Evolutionary conservation across 2,888 invertebrate genomes (phyloP).

Genomic region (Oxytorus armatus): DNA sequence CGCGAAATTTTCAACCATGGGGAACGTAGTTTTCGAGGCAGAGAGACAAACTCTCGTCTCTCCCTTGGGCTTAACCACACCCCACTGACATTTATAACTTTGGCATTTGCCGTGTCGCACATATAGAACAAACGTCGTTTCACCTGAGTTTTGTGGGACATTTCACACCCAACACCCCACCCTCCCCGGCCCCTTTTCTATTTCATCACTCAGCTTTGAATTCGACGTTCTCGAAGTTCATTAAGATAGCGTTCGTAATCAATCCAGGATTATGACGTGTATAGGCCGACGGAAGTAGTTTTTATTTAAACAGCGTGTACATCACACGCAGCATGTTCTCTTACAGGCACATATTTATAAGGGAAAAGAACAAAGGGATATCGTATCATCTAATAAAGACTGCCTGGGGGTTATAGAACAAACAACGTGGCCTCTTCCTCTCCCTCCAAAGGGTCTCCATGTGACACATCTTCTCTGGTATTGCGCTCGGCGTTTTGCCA

Average conservation of each 20-base stretch:
- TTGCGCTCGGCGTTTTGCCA: conserved; percentile 78
- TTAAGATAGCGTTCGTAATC: not conserved
- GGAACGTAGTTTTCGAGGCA: not conserved
- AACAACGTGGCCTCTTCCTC: conserved; percentile 65
- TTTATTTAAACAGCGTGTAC: not conserved
- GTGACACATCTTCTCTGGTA: conserved; percentile 67
- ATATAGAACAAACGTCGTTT: not conserved
- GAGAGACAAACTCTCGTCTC: not conserved
- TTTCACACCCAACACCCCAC: too few relatives aligned
- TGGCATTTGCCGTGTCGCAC: not conserved
- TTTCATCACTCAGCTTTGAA: not conserved
- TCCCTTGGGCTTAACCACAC: not conserved
- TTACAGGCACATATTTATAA: not conserved
- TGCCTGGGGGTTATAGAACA: not conserved
- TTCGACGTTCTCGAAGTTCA: not conserved
- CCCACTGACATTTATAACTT: conserved; percentile 2
- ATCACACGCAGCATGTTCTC: not conserved
- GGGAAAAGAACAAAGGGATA: conserved; percentile 11
- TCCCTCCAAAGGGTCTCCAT: conserved; percentile 35
- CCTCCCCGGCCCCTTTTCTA: not conserved
- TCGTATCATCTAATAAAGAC: conserved; percentile 31
- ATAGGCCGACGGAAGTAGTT: too few relatives aligned
- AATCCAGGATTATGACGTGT: too few relatives aligned
- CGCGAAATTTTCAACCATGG: conserved; percentile 17
- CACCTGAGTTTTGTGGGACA: not conserved